A percentile compares a stretch with the other conserved stretches of the same genome.
These are phyloP conservation scores for Myrmecobius fasciatus DNA, from an alignment of 2,113 vertebrate species.

Conservation along the genomic window DNA sequence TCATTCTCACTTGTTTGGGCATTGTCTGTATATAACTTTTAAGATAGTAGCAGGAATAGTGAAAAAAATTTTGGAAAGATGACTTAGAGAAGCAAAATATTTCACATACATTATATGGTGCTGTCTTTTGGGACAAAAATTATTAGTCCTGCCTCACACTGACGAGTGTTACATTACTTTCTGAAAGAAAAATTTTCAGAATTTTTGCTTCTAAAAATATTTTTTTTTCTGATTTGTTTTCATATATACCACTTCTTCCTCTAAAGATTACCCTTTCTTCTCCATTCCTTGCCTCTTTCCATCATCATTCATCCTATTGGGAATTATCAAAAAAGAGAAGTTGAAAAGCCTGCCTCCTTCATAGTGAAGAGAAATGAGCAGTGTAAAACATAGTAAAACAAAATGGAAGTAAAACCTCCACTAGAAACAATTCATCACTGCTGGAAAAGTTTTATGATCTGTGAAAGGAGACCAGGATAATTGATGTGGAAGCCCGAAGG, in stretches of 20 bases:
- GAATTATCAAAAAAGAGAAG: slow-evolving; percentile 29
- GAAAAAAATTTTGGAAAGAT: slow-evolving; percentile 15
- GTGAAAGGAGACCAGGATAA: slow-evolving; percentile 49
- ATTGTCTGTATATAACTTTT: background rate
- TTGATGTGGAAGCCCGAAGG: slow-evolving; percentile 28
- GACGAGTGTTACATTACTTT: background rate
- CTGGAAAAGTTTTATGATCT: slow-evolving; percentile 20
- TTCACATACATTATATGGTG: background rate
- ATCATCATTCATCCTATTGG: slow-evolving; percentile 24
- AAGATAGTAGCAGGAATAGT: background rate
- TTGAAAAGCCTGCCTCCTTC: background rate
- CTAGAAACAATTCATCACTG: slow-evolving; percentile 64
- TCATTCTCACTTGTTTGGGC: background rate
- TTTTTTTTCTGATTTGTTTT: slow-evolving; percentile 32
- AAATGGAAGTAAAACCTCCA: slow-evolving; percentile 57
- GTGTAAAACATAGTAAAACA: slow-evolving; percentile 55
- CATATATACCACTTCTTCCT: background rate
- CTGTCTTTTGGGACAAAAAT: slow-evolving; percentile 12
- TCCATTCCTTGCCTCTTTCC: background rate
- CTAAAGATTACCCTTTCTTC: slow-evolving; percentile 12
- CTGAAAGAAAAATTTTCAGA: background rate
- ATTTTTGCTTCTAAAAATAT: slow-evolving; percentile 19
- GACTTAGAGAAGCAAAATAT: background rate
- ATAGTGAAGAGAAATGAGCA: slow-evolving; percentile 12
- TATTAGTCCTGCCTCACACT: background rate